These are phyloP conservation scores for Brenthis daphne DNA, from an alignment of 2,888 invertebrate species.

Conservation along the genomic window DNA sequence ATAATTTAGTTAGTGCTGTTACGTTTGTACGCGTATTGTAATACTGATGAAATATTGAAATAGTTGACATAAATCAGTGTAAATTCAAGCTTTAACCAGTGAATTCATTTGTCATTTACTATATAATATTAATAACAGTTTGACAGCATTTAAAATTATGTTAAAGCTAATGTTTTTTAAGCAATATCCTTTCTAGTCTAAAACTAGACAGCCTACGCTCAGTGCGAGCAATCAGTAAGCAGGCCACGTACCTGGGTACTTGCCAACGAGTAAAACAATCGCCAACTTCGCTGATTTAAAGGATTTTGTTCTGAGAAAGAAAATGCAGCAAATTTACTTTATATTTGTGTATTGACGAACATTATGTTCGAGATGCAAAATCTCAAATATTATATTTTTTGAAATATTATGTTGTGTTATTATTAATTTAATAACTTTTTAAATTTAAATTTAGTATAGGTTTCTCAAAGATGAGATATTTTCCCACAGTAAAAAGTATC, in stretches of 20 bases:
- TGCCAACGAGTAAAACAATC: conserved; percentile 45
- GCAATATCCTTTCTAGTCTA: conserved; percentile 11
- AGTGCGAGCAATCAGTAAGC: conserved; percentile 35
- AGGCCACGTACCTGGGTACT: conserved; percentile 42
- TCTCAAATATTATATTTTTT: neutral
- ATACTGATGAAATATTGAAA: no score
- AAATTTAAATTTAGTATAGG: no score
- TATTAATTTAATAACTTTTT: no score
- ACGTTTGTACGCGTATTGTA: no score
- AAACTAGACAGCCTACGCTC: conserved; percentile 31
- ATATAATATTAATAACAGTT: no score
- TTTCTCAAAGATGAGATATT: no score
- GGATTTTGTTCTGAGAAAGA: conserved; percentile 18
- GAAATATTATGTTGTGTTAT: neutral
- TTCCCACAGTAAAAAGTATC: no score
- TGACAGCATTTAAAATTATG: no score
- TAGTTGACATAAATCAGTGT: no score
- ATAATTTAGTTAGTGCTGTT: no score
- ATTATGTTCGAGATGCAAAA: neutral
- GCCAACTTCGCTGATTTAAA: conserved; percentile 33
- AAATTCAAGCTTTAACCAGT: no score
- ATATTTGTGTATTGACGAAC: conserved; percentile 9
- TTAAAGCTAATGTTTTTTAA: conserved; percentile 10
- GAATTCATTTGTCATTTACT: no score
- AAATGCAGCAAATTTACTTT: conserved; percentile 1